Evolutionary conservation across 1,140 invertebrate genomes (phyloP), one percentile per base, ranked within the genome.

Genomic region (Apis florea): DNA sequence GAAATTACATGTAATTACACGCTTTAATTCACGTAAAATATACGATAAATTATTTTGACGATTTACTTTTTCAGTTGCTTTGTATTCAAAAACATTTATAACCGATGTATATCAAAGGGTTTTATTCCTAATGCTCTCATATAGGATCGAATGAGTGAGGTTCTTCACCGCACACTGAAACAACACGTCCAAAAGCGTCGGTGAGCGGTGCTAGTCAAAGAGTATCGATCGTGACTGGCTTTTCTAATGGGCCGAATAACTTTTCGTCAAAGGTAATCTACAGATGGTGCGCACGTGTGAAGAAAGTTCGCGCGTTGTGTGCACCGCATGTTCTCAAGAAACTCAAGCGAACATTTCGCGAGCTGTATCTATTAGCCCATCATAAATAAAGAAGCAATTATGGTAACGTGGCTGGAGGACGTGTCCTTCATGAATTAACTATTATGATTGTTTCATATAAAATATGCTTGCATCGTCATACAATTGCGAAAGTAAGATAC

Each of bases 271-370:
- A 70, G 53, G 24, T 79, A 59, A 71, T 64, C 47, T 58, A 47
- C 80, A 86, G 84, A 86, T 86, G 85, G 85, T 71, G 51, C 47
- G 73, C 85, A 86, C 79, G 54, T 85, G 83, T 78, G 53, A 82
- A 78, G 83, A 81, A 85, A 76, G 83, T 80, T 80, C 26, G 40
- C 67, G 54, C 59, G 40, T 61, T 21, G 15, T 67, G 70, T 15
- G 56, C 66, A 17, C 47, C 47, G 76, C 56, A 71, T 71, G 76
- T 71, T 63, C n/a, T n/a, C 12, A 15, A 79, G 49, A 56, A 51
- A 71, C 17, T n/a, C 31, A 54, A 11, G 0, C 21, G 51, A 56
- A 19, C 67, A 58, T 71, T 79, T 71, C 63, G 67, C 76, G 12
- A 58, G 51, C 70, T n/a, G 24, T 70, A 68, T 31, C 63, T 67